Evolutionary conservation across 2,113 vertebrate species (phyloP), one percentile per base, ranked within the genome.

Genomic region (Halichoerus grypus): DNA sequence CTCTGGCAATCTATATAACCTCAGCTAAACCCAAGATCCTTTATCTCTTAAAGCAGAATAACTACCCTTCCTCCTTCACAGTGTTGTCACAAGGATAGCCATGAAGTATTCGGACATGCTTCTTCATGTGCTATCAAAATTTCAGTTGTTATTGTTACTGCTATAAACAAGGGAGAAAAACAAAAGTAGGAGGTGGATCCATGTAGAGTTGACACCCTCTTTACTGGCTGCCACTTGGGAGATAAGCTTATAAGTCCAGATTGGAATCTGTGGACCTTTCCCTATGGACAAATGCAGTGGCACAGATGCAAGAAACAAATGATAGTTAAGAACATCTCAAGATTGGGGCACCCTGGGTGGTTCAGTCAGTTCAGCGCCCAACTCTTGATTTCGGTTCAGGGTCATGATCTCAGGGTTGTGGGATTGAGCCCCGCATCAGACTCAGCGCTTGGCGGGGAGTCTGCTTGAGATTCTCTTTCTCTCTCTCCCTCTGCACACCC

Each of bases 31-130:
- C 49, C 12, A 72, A 71, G 14, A 36, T 33, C 39, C 14, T 36
- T 46, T 91, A 39, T 96, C 82, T 95, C 87, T 86, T 91, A 67
- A 79, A 84, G 18, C 46, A 95, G 12, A 94, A 77, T 82, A 79
- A 91, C 76, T 61, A 31, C 69, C 33, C 94, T 84, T 91, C 42
- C 42, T 91, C 33, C 6, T 51, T 80, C 11, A 86, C 31, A 86
- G 21, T 33, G 86, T 74, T 80, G 57, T 91, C 59, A 94, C 8
- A 89, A 91, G 72, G 84, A 81, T 59, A 67, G 69, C 49, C 71
- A 28, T 46, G 59, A 96, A 87, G 22, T 61, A 57, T 57, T 61
- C 79, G 24, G 61, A 36, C 19, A 24, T n/a, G n/a, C 46, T 65
- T 69, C 55, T 36, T 71, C 74, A 76, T 22, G 3, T 59, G 7